phyloP scores from a whole-genome alignment of 2,113 vertebrate genomes.

The Melanocharis versteri region DNA sequence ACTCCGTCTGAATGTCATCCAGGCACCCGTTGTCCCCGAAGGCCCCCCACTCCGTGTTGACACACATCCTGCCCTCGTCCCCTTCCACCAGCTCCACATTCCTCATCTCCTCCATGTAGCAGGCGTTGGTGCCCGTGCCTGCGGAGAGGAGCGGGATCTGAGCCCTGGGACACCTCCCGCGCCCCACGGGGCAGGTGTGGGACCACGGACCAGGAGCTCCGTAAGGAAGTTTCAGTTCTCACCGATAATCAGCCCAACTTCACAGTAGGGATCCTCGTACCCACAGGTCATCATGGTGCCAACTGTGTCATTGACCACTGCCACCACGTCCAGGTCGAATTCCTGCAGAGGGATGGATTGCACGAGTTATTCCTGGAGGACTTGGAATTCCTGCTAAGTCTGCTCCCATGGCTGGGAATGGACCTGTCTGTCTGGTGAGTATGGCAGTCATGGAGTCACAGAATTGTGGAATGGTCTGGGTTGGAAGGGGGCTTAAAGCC shows the following conservation, averaged over 20 bases:
- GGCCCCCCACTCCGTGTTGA: slow-evolving; percentile 98
- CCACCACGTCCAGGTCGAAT: slow-evolving; percentile 92
- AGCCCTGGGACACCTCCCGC: neutral
- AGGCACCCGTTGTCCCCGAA: slow-evolving; percentile 90
- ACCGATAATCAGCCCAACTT: slow-evolving; percentile 96
- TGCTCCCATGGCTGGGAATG: accelerated
- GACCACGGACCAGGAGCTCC: accelerated
- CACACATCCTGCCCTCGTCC: slow-evolving; percentile 88
- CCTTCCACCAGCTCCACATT: slow-evolving; percentile 91
- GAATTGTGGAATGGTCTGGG: neutral
- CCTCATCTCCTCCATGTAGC: slow-evolving; percentile 98
- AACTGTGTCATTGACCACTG: slow-evolving; percentile 94
- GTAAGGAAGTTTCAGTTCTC: neutral
- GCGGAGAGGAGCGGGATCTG: neutral
- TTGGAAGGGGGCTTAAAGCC: neutral
- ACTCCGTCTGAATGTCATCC: slow-evolving; percentile 84
- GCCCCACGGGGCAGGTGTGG: neutral
- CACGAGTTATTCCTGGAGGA: neutral
- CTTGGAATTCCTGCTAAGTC: neutral
- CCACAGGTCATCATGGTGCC: slow-evolving; percentile 99
- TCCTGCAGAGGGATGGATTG: slow-evolving; percentile 72
- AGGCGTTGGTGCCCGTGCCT: slow-evolving; percentile 94
- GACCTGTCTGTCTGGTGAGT: neutral
- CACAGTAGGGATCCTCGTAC: slow-evolving; percentile 90
- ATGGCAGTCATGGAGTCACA: neutral